Evolutionary conservation across 1,140 invertebrate species (phyloP), one percentile per base, ranked within the genome.

Genomic region (Drosophila takahashii): DNA sequence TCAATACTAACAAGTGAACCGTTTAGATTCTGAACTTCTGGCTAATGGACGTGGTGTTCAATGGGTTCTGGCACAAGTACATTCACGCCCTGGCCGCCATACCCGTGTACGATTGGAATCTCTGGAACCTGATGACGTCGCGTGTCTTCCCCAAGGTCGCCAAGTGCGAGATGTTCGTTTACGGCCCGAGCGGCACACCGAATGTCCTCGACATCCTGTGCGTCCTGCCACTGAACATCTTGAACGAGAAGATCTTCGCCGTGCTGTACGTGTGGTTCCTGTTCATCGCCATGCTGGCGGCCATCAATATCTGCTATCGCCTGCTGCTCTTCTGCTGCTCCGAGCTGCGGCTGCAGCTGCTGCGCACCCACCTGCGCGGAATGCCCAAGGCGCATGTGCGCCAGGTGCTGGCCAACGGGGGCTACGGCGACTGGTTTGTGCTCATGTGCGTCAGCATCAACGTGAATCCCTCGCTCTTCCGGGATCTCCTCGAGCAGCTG

Each of bases 201-300:
- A 93, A 95, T 79, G 81, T 93, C 0, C 93, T 94, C 53, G 96
- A 97, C 77, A 93, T 94, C 4, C 92, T 97, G 1, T 97, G 96
- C 79, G 93, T 96, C 2, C 92, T 97, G 34, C 95, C 96, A 0
- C 79, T 97, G 15, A 97, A 97, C 81, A 94, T 96, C 65, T 93
- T 97, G 13, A 96, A 96, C 83, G 96, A 96, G 83, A 97, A 97
- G 86, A 95, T 96, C 41, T 97, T 96, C 72, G 93, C 95, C 6
- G 94, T 97, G 53, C 92, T 97, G 0, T 96, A 96, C 95, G 95
- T 97, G 89, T 97, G 96, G 96, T 95, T 97, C 60, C 93, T 96
- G 32, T 92, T 95, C 50, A 91, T 97, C 11, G 93, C 94, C 11
- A 90, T 95, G 48, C 61, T 96, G 10, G 95, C 96, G 0, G 93